Conservation (phyloP, 2,113 vertebrate genomes). For the Ctenodactylus gundi region DNA sequence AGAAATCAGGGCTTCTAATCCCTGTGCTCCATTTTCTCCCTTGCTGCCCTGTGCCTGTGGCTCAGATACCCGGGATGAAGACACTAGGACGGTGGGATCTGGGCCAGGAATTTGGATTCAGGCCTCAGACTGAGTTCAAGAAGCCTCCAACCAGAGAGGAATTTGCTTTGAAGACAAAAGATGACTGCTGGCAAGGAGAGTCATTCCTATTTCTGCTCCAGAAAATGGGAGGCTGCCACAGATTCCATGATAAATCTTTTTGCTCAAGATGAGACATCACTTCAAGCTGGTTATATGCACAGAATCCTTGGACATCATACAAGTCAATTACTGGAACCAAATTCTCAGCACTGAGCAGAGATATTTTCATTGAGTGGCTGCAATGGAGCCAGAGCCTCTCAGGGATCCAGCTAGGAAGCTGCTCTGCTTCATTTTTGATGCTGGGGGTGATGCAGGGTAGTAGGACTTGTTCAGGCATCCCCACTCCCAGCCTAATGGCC, state of each 20-base stretch:
- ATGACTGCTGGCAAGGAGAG: slow-evolving; percentile 66
- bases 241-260: slow-evolving; percentile 73
- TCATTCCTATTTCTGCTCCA: slow-evolving; percentile 61
- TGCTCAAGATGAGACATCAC: slow-evolving; percentile 66
- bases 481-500: background rate
- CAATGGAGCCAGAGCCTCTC: slow-evolving; percentile 23
- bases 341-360: slow-evolving; percentile 49
- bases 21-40: background rate
- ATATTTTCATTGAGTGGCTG: slow-evolving; percentile 57
- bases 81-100: background rate
- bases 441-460: background rate
- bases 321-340: slow-evolving; percentile 73
- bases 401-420: background rate
- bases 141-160: slow-evolving; percentile 65
- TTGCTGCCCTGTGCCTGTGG: background rate
- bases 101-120: slow-evolving; percentile 49
- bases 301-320: slow-evolving; percentile 66
- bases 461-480: background rate
- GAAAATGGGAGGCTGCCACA: slow-evolving; percentile 61
- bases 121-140: background rate
- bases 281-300: slow-evolving; percentile 45
- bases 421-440: background rate
- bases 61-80: background rate
- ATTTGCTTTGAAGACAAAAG: slow-evolving; percentile 74
- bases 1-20: background rate